A percentile compares a stretch with the other conserved stretches of the same genome.
Conservation (phyloP, 1,140 invertebrate genomes). For the Penaeus indicus region DNA sequence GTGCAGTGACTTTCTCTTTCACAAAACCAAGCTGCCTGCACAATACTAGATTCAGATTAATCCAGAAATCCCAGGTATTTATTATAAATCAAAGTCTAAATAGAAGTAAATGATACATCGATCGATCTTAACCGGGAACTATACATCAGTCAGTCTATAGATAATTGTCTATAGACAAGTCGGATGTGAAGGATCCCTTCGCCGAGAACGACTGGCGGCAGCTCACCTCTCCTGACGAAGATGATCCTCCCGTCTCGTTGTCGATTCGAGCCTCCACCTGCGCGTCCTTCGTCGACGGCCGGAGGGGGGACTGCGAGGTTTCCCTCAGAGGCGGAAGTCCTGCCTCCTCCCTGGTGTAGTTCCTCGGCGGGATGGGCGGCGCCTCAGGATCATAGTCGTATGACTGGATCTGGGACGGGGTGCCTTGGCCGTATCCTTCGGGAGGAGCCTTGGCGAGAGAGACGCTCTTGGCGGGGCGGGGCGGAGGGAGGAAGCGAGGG, state of each 20-base stretch:
- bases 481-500: conserved; percentile 52
- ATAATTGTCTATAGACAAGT: too few species aligned
- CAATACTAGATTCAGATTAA: too few species aligned
- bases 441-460: background rate
- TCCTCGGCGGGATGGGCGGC: conserved; percentile 53
- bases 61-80: too few species aligned
- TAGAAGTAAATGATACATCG: too few species aligned
- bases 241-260: conserved; percentile 13
- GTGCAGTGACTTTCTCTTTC: too few species aligned
- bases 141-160: too few species aligned
- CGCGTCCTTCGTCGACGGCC: conserved; percentile 34
- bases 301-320: background rate
- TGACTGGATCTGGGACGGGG: conserved; percentile 36
- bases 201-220: too few species aligned
- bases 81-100: too few species aligned
- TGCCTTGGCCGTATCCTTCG: background rate
- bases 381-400: conserved; percentile 55
- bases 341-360: conserved; percentile 53
- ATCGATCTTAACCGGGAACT: too few species aligned
- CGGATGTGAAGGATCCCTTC: too few species aligned
- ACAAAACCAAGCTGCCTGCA: too few species aligned
- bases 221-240: conserved; percentile 1
- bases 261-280: conserved; percentile 49
- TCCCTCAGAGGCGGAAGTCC: conserved; percentile 34
- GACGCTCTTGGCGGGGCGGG: conserved; percentile 2